Evolutionary conservation across 2,113 vertebrate species (phyloP).

Genomic region (Numenius arquata): DNA sequence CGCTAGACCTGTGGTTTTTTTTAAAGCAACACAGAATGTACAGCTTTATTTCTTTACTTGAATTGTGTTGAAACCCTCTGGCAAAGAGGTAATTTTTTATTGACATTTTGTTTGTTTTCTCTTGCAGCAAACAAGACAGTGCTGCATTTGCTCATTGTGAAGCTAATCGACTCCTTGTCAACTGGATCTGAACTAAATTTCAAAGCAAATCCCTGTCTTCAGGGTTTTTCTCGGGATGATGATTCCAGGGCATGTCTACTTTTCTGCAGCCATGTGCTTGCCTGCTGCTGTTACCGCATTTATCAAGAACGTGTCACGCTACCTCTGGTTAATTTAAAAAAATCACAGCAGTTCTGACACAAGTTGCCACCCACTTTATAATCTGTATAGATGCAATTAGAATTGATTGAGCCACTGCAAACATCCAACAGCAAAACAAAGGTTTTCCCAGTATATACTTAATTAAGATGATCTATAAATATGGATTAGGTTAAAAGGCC

Average conservation of each 20-base stretch:
- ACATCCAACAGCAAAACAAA: slow-evolving; percentile 47
- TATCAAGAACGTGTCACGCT: background rate
- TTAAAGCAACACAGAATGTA: background rate
- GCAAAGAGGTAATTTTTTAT: slow-evolving; percentile 59
- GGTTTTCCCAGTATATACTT: slow-evolving; percentile 32
- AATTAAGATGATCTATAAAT: slow-evolving; percentile 57
- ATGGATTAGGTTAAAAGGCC: slow-evolving; percentile 36
- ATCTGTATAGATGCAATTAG: slow-evolving; percentile 35
- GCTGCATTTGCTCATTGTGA: slow-evolving; percentile 54
- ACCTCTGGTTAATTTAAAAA: slow-evolving; percentile 27
- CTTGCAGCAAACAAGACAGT: slow-evolving; percentile 59
- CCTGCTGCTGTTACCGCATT: background rate
- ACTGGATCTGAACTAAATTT: slow-evolving; percentile 53
- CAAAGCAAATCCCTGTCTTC: slow-evolving; percentile 33
- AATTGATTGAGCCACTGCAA: slow-evolving; percentile 53
- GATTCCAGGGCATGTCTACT: slow-evolving; percentile 27
- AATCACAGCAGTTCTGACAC: slow-evolving; percentile 44
- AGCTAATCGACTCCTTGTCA: slow-evolving; percentile 64
- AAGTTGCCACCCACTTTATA: slow-evolving; percentile 45
- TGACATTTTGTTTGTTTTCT: slow-evolving; percentile 63
- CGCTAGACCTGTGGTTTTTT: background rate
- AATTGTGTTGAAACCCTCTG: slow-evolving; percentile 33
- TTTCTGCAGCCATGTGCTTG: background rate
- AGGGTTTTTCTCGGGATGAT: slow-evolving; percentile 5
- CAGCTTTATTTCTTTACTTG: slow-evolving; percentile 46